Conservation (phyloP, 2,888 invertebrate species). For the Euproctis similis region DNA sequence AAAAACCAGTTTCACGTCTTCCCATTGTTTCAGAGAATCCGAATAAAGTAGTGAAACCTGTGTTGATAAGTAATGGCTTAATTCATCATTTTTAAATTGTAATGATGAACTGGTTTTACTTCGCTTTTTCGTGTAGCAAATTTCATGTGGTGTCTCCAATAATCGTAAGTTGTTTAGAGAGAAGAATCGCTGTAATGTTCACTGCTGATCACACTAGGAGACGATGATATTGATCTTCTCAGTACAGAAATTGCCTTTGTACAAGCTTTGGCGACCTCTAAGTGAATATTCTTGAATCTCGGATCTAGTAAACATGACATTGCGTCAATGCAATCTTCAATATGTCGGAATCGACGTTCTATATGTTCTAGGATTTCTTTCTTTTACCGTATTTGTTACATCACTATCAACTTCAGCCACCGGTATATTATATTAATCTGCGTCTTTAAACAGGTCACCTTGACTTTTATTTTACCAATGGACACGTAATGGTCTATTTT, state of each 20-base stretch:
- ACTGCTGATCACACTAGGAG: slow-evolving; percentile 5
- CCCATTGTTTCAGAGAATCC: too few relatives aligned
- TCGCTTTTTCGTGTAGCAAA: slow-evolving; percentile 1
- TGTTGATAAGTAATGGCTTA: slow-evolving; percentile 8
- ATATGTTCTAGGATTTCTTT: slow-evolving; percentile 10
- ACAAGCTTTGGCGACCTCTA: slow-evolving; percentile 11
- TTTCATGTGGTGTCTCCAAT: slow-evolving; percentile 12
- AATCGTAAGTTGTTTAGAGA: slow-evolving; percentile 13
- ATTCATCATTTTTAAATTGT: too few relatives aligned
- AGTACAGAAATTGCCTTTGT: slow-evolving; percentile 15
- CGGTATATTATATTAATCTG: slow-evolving; percentile 11
- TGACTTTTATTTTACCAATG: slow-evolving; percentile 21
- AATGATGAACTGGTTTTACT: slow-evolving; percentile 1
- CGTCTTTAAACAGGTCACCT: slow-evolving; percentile 12
- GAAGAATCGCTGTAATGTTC: slow-evolving; percentile 7
- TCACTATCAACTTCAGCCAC: neutral
- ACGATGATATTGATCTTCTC: slow-evolving; percentile 11
- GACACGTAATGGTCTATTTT: too few relatives aligned
- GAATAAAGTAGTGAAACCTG: slow-evolving; percentile 8
- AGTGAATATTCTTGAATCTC: too few relatives aligned
- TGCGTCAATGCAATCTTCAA: slow-evolving; percentile 15
- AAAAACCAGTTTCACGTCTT: too few relatives aligned
- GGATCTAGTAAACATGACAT: slow-evolving; percentile 8
- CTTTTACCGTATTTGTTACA: slow-evolving; percentile 6
- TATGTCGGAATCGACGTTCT: slow-evolving; percentile 15